These are phyloP conservation scores for Mionectes macconnelli DNA, from an alignment of 2,113 vertebrate genomes.

Conservation along the genomic window DNA sequence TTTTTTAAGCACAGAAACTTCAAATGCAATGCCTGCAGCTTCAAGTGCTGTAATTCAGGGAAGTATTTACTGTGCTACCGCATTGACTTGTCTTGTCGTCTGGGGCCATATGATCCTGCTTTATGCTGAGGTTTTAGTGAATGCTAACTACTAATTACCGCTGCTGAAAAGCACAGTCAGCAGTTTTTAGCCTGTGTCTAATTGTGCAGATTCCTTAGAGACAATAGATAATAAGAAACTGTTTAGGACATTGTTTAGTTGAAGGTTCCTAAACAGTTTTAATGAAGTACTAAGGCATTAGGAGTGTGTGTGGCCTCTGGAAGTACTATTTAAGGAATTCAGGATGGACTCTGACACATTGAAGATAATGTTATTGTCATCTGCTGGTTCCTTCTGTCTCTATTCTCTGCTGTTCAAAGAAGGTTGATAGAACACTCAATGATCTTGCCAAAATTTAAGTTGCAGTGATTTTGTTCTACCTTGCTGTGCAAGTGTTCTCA, in stretches of 20 bases:
- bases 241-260: neutral
- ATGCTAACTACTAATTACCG: neutral
- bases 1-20: neutral
- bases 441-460: neutral
- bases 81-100: neutral
- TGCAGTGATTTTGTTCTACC: neutral
- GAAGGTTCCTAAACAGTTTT: neutral
- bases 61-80: neutral
- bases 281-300: neutral
- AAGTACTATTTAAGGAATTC: neutral
- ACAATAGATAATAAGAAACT: neutral
- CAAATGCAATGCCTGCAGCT: neutral
- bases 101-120: neutral
- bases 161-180: neutral
- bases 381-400: neutral
- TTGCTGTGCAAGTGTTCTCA: neutral
- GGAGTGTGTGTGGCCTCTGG: neutral
- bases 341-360: neutral
- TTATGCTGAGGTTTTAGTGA: neutral
- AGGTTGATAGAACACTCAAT: neutral
- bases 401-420: neutral
- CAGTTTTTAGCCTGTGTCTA: neutral
- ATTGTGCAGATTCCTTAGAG: neutral
- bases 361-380: neutral
- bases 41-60: neutral